phyloP scores from a whole-genome alignment of 2,113 vertebrate species.

The Tamias sibiricus region DNA sequence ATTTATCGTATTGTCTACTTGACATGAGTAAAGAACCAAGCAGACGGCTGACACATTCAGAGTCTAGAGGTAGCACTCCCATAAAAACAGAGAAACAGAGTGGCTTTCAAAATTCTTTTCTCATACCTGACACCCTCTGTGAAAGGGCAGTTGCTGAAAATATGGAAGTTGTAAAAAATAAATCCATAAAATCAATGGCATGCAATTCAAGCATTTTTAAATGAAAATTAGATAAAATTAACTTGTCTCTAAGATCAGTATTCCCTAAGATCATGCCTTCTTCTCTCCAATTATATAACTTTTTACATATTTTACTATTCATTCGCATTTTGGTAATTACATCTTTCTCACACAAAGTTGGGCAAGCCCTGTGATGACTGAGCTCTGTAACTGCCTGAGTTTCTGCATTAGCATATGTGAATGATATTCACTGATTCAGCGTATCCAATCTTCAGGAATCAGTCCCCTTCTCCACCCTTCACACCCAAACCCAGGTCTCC shows the following conservation, averaged over 20 bases:
- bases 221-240: not conserved
- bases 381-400: not conserved
- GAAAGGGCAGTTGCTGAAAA: not conserved
- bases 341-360: not conserved
- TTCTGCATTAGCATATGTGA: not conserved
- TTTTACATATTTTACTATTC: not conserved
- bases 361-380: fast-evolving
- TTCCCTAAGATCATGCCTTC: not conserved
- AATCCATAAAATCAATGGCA: not conserved
- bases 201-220: not conserved
- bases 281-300: not conserved
- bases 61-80: not conserved
- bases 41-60: not conserved
- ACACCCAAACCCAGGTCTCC: not conserved
- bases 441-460: not conserved
- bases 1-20: not conserved
- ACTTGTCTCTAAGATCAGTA: not conserved
- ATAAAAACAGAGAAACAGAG: not conserved
- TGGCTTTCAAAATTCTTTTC: not conserved
- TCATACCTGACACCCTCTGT: not conserved
- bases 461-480: fast-evolving
- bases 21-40: not conserved
- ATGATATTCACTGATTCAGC: not conserved
- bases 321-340: not conserved
- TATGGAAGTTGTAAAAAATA: not conserved